These are phyloP conservation scores for Dermatemys mawii DNA, from an alignment of 2,113 vertebrate genomes.

Conservation along the genomic window DNA sequence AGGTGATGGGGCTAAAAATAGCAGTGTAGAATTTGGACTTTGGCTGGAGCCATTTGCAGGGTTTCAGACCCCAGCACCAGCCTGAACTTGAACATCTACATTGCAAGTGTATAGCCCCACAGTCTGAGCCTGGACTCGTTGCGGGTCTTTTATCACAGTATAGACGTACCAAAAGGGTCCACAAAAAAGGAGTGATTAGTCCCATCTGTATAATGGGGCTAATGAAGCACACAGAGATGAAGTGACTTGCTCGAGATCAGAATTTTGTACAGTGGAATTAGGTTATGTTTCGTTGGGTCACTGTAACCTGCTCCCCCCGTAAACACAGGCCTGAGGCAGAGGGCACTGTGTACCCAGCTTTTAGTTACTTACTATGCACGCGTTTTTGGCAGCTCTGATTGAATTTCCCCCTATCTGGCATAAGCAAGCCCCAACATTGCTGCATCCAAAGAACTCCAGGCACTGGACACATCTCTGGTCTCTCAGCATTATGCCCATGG, in stretches of 20 bases:
- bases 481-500: not conserved
- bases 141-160: no score
- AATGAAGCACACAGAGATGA: not conserved
- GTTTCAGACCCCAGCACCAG: not conserved
- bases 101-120: not conserved
- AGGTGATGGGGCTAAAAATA: not conserved
- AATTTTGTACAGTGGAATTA: not conserved
- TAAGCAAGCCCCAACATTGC: not conserved
- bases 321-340: not conserved
- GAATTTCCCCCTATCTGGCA: no score
- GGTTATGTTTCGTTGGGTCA: not conserved
- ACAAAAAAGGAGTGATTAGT: no score
- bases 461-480: not conserved
- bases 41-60: not conserved
- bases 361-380: not conserved
- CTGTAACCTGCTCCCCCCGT: not conserved
- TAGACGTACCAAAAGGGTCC: no score
- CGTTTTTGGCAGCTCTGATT: not conserved
- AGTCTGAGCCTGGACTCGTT: not conserved
- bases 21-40: not conserved
- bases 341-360: not conserved
- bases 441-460: not conserved
- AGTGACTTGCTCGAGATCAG: not conserved
- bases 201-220: not conserved
- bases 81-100: not conserved